Conservation (phyloP, 1,140 invertebrate species). For the Temnothorax curvispinosus region DNA sequence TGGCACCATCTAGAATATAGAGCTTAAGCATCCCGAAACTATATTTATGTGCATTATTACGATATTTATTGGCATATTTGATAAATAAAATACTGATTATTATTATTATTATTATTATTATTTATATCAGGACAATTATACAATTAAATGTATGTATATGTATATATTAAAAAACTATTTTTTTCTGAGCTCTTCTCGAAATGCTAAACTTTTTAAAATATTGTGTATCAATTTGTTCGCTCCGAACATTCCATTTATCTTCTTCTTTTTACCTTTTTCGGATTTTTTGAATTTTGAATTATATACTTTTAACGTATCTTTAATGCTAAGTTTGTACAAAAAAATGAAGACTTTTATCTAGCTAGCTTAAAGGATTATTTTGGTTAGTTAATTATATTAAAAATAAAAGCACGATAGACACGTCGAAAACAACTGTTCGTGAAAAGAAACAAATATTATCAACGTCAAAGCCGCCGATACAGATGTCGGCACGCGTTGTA, state of each 20-base stretch:
- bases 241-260: neutral
- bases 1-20: slow-evolving; percentile 57
- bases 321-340: neutral
- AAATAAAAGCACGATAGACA: neutral
- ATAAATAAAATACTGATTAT: neutral
- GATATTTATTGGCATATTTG: neutral
- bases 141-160: neutral
- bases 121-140: neutral
- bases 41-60: slow-evolving; percentile 54
- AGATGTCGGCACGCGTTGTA: slow-evolving; percentile 11
- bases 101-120: neutral
- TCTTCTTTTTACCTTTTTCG: neutral
- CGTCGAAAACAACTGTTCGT: too few species aligned
- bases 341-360: neutral
- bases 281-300: neutral
- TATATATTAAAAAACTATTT: neutral
- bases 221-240: neutral
- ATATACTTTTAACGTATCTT: neutral
- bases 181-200: neutral
- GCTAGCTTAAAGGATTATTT: neutral
- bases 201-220: neutral
- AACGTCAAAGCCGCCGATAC: neutral
- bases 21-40: slow-evolving; percentile 53
- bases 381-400: neutral
- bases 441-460: slow-evolving; percentile 28